Evolutionary conservation across 2,888 invertebrate species (phyloP).

Genomic region (Diarsia brunnea): DNA sequence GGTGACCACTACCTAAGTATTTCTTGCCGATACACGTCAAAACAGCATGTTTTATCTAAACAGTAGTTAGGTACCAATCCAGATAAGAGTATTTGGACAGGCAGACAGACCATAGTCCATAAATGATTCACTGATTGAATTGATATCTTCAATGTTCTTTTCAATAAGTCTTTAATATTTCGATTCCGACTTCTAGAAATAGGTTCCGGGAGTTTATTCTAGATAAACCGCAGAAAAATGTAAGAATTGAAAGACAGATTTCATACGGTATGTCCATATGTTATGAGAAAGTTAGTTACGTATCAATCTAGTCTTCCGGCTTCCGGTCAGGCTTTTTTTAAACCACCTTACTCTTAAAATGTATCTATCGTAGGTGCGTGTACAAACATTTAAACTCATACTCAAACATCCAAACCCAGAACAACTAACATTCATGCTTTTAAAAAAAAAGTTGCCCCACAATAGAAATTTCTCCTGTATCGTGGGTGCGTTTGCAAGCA

Average conservation of each 20-base stretch:
- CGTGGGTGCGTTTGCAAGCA: not conserved
- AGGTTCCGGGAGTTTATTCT: not conserved
- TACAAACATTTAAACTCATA: not conserved
- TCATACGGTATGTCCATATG: not conserved
- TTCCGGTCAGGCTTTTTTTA: not conserved
- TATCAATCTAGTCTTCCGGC: not conserved
- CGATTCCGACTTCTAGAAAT: not conserved
- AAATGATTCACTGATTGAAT: constrained; percentile 13
- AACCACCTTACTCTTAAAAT: not conserved
- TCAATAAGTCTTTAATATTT: not conserved
- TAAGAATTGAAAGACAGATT: not conserved
- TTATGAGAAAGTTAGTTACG: not conserved
- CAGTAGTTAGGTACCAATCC: not conserved
- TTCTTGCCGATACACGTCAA: not conserved
- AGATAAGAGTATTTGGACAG: constrained; percentile 21
- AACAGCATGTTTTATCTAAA: constrained; percentile 14
- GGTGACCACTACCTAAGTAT: not conserved
- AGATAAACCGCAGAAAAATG: not conserved
- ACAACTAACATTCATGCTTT: too few species aligned
- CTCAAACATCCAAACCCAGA: not conserved
- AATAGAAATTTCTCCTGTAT: too few species aligned
- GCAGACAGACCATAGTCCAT: not conserved
- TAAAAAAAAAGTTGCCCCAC: too few species aligned
- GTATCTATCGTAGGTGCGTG: not conserved
- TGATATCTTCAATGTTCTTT: not conserved